Conservation (phyloP, 2,888 invertebrate genomes). For the Folsomia manolachei region DNA sequence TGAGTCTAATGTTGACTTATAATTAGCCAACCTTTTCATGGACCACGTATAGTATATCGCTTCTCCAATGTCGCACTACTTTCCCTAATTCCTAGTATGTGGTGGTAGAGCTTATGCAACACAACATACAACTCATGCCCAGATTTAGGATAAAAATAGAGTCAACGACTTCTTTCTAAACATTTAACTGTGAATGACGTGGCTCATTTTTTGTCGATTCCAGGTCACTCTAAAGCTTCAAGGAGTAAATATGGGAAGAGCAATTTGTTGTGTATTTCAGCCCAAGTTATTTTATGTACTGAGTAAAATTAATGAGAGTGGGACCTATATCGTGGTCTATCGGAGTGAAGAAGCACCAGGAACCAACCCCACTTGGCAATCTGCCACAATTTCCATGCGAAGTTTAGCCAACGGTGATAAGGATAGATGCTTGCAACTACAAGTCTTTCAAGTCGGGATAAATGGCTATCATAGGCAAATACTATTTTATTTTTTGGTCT, state of each 20-base stretch:
- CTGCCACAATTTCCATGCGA: constrained; percentile 56
- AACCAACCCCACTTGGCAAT: constrained; percentile 59
- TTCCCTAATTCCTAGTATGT: no score
- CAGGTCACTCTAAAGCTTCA: constrained; percentile 36
- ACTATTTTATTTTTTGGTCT: no score
- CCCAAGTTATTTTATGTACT: constrained; percentile 49
- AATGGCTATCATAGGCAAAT: constrained; percentile 37
- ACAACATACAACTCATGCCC: neutral
- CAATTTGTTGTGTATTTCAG: constrained; percentile 43
- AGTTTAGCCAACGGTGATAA: constrained; percentile 57
- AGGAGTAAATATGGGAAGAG: constrained; percentile 33
- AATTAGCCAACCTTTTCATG: neutral
- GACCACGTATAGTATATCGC: neutral
- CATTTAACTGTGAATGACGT: constrained; percentile 11
- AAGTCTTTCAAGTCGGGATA: constrained; percentile 36
- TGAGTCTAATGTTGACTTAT: neutral
- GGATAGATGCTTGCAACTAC: constrained; percentile 33
- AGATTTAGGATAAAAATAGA: constrained; percentile 13
- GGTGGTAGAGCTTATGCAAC: neutral
- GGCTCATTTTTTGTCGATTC: constrained; percentile 15
- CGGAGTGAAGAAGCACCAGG: constrained; percentile 58
- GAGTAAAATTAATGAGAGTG: constrained; percentile 54
- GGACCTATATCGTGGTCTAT: constrained; percentile 57
- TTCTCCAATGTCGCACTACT: no score
- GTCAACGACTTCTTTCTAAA: constrained; percentile 22